phyloP scores from a whole-genome alignment of 2,113 vertebrate species.

The Leucoraja erinaceus region DNA sequence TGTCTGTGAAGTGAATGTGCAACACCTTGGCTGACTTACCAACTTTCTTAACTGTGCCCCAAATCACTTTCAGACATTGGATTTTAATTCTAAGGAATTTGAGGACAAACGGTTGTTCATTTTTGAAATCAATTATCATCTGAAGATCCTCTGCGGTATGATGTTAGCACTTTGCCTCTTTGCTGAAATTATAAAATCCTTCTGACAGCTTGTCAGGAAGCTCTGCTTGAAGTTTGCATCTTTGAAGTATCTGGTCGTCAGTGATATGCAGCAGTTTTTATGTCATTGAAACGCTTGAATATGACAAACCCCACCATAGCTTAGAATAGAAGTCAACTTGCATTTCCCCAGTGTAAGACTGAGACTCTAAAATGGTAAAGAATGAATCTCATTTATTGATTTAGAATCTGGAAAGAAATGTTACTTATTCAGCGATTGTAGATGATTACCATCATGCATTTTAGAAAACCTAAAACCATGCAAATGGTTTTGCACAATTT shows the following conservation, averaged over 20 bases:
- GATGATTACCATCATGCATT: not conserved
- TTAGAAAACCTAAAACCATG: too few species aligned
- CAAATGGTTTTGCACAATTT: not conserved
- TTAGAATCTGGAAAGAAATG: not conserved
- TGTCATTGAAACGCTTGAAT: not conserved
- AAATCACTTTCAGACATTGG: not conserved
- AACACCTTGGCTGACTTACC: not conserved
- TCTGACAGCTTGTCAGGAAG: not conserved
- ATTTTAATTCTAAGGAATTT: not conserved
- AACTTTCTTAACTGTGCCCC: not conserved
- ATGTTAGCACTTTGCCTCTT: not conserved
- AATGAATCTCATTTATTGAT: not conserved
- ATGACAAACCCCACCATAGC: too few species aligned
- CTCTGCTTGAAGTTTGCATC: not conserved
- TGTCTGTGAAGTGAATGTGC: not conserved
- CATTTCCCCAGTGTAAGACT: not conserved
- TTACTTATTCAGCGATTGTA: conserved; percentile 8
- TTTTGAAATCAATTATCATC: not conserved
- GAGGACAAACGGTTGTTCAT: not conserved
- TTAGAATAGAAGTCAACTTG: not conserved
- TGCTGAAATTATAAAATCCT: not conserved
- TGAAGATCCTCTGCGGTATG: not conserved
- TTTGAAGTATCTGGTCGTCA: not conserved
- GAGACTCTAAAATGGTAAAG: not conserved
- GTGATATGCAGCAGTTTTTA: not conserved